Evolutionary conservation across 1,140 invertebrate species (phyloP).

Genomic region (Bombus breviceps): DNA sequence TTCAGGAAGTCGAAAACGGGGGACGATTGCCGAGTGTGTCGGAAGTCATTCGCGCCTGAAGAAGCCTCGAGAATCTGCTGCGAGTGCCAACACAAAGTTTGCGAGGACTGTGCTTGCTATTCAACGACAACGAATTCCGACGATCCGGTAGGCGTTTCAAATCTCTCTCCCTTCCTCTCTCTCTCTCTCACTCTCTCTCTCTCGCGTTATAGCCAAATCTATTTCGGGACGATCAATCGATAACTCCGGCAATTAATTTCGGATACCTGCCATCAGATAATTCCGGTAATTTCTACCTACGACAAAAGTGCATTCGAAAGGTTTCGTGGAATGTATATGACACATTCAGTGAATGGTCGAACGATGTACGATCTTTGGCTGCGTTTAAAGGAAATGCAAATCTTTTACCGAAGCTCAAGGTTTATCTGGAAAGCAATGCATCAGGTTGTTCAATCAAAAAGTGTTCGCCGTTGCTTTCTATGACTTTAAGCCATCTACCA

Average conservation of each 20-base stretch:
- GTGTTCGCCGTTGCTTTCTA: too few species aligned
- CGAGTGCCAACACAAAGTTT: conserved; percentile 94
- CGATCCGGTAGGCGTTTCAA: conserved; percentile 86
- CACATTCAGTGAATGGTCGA: neutral
- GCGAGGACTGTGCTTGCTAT: conserved; percentile 95
- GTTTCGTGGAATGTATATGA: neutral
- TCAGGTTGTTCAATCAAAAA: too few species aligned
- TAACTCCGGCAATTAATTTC: conserved; percentile 12
- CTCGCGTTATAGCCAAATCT: neutral
- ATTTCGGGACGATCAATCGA: neutral
- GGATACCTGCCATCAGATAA: neutral
- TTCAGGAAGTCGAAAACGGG: conserved; percentile 85
- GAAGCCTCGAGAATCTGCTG: conserved; percentile 92
- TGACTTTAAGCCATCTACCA: too few species aligned
- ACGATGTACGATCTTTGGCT: neutral
- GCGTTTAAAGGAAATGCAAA: too few species aligned
- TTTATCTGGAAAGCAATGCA: too few species aligned
- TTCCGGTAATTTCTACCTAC: neutral
- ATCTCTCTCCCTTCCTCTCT: neutral
- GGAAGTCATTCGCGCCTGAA: conserved; percentile 93
- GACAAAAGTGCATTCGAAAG: neutral
- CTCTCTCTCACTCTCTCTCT: neutral
- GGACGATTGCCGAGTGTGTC: conserved; percentile 92
- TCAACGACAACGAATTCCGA: conserved; percentile 91
- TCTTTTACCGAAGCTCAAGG: too few species aligned